Base-by-base conservation (phyloP, 2,113 vertebrate genomes). In the Psittacula cyanocephala region DNA sequence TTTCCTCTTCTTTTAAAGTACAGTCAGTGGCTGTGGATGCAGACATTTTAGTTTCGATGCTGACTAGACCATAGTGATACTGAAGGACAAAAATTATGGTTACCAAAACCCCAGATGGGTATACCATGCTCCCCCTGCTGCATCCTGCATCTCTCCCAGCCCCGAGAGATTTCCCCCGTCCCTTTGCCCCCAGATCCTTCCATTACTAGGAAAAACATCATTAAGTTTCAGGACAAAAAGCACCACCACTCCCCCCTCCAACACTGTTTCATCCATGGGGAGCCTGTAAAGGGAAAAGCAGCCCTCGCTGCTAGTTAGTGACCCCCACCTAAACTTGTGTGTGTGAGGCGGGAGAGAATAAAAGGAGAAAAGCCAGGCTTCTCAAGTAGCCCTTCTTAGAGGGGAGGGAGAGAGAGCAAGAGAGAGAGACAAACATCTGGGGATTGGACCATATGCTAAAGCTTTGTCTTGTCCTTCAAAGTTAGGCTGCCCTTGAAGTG, bases 401-500 rank as follows among this genome's bases (percentile, higher is more conserved):
- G 93, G 68, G 95, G 79, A 39, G 95, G 88, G 88, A 81, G 80
- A 41, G 95, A 50, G 93, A 90, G 88, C 76, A 79, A 74, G 82
- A 91, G 83, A 84, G 92, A 85, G 92, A 94, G 96, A 88, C 97
- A 96, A 98, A 98, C 98, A 98, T 99, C 98, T 98, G 98, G 99
- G 99, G 98, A 98, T 95, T 96, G 97, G 95, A 98, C 99, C 99
- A 99, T 99, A 99, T 99, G 99, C 98, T 98, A 98, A 98, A 98
- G 99, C 99, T 99, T 98, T 98, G 98, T 99, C 98, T 99, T 98
- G 99, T 99, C 99, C 99, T 99, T 99, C 99, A 99, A 99, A 99
- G 98, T 99, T 99, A 98, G 98, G 97, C 98, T 99, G 99, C 98
- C 99, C 99, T 99, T 99, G 99, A 98, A 97, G 98, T 98, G 98